These are phyloP conservation scores for Siderastrea radians DNA, from an alignment of 92 coral and sea anemone genomes.

Conservation along the genomic window DNA sequence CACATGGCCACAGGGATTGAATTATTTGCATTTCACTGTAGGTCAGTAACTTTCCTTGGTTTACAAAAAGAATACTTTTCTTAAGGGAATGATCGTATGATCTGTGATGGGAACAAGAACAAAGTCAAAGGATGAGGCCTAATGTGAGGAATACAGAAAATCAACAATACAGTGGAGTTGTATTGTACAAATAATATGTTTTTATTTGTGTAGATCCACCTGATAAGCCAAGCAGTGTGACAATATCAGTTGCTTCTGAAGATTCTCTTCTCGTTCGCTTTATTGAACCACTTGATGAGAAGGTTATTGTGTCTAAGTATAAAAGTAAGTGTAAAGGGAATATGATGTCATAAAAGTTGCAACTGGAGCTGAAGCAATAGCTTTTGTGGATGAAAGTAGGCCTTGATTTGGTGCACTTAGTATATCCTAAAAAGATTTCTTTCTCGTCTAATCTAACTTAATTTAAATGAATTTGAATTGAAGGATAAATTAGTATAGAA, in stretches of 20 bases:
- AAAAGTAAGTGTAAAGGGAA: conserved; percentile 70
- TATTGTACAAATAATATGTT: neutral
- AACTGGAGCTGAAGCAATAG: too few species aligned
- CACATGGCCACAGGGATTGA: too few species aligned
- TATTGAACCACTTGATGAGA: conserved; percentile 74
- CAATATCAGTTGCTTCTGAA: conserved; percentile 95
- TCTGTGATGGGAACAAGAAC: neutral
- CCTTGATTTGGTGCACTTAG: too few species aligned
- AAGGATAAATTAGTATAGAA: too few species aligned
- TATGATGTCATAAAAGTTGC: neutral
- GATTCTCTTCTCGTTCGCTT: conserved; percentile 94
- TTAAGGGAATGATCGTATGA: too few species aligned
- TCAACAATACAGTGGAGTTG: neutral
- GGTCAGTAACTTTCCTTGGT: too few species aligned
- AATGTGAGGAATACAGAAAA: neutral
- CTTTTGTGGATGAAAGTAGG: too few species aligned
- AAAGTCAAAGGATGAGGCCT: neutral
- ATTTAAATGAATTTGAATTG: too few species aligned
- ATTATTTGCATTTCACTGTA: too few species aligned
- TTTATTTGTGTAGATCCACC: conserved; percentile 69
- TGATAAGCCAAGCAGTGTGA: conserved; percentile 85
- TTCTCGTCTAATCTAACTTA: too few species aligned
- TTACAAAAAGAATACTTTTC: too few species aligned
- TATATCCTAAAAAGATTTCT: too few species aligned
- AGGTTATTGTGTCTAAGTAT: conserved; percentile 84